phyloP scores from a whole-genome alignment of 2,797 vertebrate genomes.

The Sylvilagus floridanus region DNA sequence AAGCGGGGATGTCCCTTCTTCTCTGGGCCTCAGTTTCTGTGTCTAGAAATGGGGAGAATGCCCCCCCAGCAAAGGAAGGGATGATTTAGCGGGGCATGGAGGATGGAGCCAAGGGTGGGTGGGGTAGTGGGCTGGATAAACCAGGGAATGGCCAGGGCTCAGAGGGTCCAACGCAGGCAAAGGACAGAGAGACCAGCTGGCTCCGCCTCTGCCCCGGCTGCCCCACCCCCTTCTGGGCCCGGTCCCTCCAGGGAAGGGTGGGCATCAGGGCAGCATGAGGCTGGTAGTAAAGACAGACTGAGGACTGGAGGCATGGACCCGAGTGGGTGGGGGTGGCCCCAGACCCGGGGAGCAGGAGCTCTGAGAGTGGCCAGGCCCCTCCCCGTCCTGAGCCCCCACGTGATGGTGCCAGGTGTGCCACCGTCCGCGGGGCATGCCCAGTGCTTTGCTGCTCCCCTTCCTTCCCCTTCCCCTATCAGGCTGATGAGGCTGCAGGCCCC shows the following conservation, averaged over 20 bases:
- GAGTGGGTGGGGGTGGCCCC: neutral
- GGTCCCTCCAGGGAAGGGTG: neutral
- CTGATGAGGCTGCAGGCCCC: neutral
- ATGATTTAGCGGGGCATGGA: neutral
- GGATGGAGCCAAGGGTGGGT: neutral
- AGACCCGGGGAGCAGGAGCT: neutral
- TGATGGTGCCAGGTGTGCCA: too few species aligned
- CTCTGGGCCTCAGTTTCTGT: conserved; percentile 16
- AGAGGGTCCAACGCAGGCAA: neutral
- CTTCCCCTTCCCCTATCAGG: too few species aligned
- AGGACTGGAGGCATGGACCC: neutral
- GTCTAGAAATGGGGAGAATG: neutral
- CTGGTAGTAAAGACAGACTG: conserved; percentile 20
- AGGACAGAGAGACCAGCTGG: neutral
- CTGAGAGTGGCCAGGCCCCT: neutral
- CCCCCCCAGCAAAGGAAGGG: neutral
- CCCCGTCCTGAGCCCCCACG: neutral
- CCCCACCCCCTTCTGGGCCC: neutral
- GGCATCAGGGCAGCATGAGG: neutral
- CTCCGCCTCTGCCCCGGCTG: neutral
- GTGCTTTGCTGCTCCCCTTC: too few species aligned
- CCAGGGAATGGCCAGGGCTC: neutral
- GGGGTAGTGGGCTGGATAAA: neutral
- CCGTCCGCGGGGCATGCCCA: too few species aligned
- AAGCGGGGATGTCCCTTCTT: neutral